Evolutionary conservation across 1,140 invertebrate genomes (phyloP), one percentile per base, ranked within the genome.

Genomic region (Drosophila sproati): DNA sequence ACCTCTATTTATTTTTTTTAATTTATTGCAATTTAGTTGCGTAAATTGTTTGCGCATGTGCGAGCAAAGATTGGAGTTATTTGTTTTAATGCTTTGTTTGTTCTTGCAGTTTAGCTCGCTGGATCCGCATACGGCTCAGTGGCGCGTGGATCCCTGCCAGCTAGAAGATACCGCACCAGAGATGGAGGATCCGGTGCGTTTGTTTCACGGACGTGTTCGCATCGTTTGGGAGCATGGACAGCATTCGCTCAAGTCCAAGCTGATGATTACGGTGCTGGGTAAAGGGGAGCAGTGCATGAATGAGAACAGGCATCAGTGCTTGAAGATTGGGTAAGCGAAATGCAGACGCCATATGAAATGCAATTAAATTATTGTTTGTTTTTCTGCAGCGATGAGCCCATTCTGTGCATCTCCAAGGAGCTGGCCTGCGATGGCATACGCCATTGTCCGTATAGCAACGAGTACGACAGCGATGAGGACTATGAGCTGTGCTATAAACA

Each of bases 371-470:
- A 8, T 0, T 55, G 2, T 10, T 50, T 12, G n/a, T 48, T 8
- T 7, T 6, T 10, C 45, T 34, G 0, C 20, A 93, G 93, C 0
- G 79, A 90, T 68, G 92, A 93, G 41, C 93, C 93, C 6, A 80
- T 93, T 29, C 72, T 95, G 7, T 95, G 95, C 86, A 93, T 95
- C 67, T 94, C 95, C 3, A 94, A 94, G 55, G 93, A 94, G 73
- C 91, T 95, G 52, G 93, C 94, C 5, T 95, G 95, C 76, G 94
- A 95, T 71, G 94, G 94, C 10, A 93, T 95, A 3, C 87, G 93
- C 2, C 94, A 95, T 77, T 95, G 95, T 73, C 94, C 95, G 0
- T 93, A 94, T 0, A 94, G 94, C 43, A 94, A 94, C 67, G 92
- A 92, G 59, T 93, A 92, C 32, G 92, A 87, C 59, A 93, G 92